Evolutionary conservation across 2,113 vertebrate species (phyloP).

Genomic region (Microtus richardsoni): DNA sequence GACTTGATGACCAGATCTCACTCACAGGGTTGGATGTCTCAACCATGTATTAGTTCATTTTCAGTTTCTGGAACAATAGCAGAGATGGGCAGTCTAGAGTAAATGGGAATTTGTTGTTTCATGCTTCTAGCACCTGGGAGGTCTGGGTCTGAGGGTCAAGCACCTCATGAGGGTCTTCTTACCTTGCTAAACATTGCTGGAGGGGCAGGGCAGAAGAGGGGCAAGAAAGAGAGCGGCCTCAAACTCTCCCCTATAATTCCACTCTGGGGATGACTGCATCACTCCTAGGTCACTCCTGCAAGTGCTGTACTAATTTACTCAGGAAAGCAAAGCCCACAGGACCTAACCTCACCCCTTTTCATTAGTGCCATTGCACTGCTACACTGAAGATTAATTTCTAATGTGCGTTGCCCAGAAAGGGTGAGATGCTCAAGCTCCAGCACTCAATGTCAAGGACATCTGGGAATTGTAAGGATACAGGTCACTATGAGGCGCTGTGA

Average conservation of each 20-base stretch:
- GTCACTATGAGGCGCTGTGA: neutral
- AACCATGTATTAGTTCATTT: neutral
- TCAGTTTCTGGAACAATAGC: neutral
- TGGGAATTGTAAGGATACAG: neutral
- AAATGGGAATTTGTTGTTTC: neutral
- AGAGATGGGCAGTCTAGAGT: neutral
- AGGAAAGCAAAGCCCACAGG: neutral
- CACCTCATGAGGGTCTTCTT: neutral
- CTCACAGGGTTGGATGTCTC: neutral
- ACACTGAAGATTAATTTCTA: neutral
- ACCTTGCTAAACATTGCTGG: too few relatives aligned
- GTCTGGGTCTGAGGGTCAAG: neutral
- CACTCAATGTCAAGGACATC: neutral
- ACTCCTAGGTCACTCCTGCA: neutral
- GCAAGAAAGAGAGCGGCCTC: neutral
- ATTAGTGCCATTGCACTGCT: rapidly evolving
- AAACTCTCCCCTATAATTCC: neutral
- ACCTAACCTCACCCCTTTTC: neutral
- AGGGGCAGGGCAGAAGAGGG: neutral
- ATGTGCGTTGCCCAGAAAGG: neutral
- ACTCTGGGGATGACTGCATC: neutral
- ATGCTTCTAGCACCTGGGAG: neutral
- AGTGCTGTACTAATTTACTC: neutral
- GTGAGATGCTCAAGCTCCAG: neutral
- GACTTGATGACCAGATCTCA: neutral